Conservation (phyloP, 2,888 invertebrate genomes). For the Drosophila cracens region DNA sequence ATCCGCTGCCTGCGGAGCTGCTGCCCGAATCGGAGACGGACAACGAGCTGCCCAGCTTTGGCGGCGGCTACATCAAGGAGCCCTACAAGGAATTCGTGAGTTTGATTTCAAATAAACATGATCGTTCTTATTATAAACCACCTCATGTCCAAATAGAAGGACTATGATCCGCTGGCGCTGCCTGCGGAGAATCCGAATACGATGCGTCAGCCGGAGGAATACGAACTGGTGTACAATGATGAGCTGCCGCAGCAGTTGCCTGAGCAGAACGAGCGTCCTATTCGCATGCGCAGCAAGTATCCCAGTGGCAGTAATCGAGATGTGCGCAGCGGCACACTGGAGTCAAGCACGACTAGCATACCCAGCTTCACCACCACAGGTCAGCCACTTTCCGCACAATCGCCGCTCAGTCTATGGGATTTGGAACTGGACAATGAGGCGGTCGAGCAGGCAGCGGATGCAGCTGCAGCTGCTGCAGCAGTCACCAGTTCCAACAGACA, state of each 20-base stretch:
- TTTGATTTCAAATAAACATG: background rate
- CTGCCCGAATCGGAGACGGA: slow-evolving; percentile 60
- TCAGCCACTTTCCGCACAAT: slow-evolving; percentile 51
- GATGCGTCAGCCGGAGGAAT: slow-evolving; percentile 80
- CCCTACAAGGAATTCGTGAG: slow-evolving; percentile 75
- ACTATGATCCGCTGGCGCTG: slow-evolving; percentile 71
- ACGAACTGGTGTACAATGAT: slow-evolving; percentile 83
- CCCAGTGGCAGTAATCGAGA: slow-evolving; percentile 82
- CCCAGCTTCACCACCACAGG: slow-evolving; percentile 47
- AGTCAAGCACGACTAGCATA: slow-evolving; percentile 32
- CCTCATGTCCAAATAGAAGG: slow-evolving; percentile 67
- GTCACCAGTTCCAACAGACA: slow-evolving; percentile 27
- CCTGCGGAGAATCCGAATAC: slow-evolving; percentile 60
- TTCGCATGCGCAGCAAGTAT: slow-evolving; percentile 83
- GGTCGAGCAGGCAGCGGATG: slow-evolving; percentile 81
- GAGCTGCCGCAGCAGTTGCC: slow-evolving; percentile 70
- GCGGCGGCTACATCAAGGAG: slow-evolving; percentile 44
- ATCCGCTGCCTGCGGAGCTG: slow-evolving; percentile 66
- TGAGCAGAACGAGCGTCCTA: slow-evolving; percentile 80
- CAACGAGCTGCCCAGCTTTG: slow-evolving; percentile 60
- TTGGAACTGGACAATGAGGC: slow-evolving; percentile 87
- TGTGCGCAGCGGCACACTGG: slow-evolving; percentile 80
- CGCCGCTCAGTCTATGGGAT: slow-evolving; percentile 86
- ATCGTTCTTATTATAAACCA: background rate
- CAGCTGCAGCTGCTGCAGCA: slow-evolving; percentile 42